Evolutionary conservation across 2,797 vertebrate genomes (phyloP), one percentile per base, ranked within the genome.

Genomic region (Rhyacichthys aspro): DNA sequence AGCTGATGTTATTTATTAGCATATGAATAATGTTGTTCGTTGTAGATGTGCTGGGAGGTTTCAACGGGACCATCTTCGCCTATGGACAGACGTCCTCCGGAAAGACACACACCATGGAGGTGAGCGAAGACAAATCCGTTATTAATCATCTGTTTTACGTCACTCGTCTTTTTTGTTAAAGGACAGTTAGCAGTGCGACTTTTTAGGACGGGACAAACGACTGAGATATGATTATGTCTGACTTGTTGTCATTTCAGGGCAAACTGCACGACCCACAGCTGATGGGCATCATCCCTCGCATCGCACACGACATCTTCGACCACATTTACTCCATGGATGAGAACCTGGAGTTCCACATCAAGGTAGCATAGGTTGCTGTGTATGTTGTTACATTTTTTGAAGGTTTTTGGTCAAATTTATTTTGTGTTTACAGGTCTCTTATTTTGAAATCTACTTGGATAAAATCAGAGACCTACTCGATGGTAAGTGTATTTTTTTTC

Each of bases 321-420:
- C 95, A 98, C 83, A 97, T 98, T 88, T 98, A 97, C 89, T 96
- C 96, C 83, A 98, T 98, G 95, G 95, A 98, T 9, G 95, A 98
- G 88, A 97, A 98, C 89, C 89, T 98, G 42, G 96, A 97, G 90
- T 98, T 98, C 67, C 96, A 98, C 66, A 98, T 98, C 70, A 98
- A 98, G 94, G 96, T 96, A 63, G 75, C 76, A 46, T 33, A 28
- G 23, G 23, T n/a, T 28, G 23, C 7, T 28, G 7, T 28, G 23
- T 28, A 1, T 28, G 4, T 28, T 28, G 23, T 4, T 28, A 28
- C 4, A 5, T 2, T 2, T 48, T 28, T 5, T 28, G 7, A 28
- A 28, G 2, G 3, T 28, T 28, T 28, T 28, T 28, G 23, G 23
- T 28, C 23, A 28, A 28, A 28, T 28, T 28, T 6, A 28, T 28